A percentile compares a stretch with the other conserved stretches of the same genome.
Conservation (phyloP, 2,113 vertebrate genomes). For the Puma concolor region DNA sequence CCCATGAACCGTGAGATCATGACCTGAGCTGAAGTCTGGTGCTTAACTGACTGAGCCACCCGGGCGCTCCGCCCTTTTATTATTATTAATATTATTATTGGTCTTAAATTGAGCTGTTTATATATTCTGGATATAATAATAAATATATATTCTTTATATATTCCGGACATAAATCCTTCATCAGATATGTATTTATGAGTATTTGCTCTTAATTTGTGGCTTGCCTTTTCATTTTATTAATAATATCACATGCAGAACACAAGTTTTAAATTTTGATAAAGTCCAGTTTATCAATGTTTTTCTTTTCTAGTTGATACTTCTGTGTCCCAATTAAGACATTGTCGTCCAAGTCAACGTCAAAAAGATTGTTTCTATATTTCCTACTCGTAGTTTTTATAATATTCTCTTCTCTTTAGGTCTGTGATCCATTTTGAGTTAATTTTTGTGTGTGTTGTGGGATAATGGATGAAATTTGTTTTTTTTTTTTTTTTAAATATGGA, state of each 20-base stretch:
- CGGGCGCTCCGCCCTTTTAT: no score
- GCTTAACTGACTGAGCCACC: no score
- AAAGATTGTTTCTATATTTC: neutral
- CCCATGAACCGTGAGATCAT: no score
- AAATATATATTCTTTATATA: neutral
- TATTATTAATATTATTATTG: neutral
- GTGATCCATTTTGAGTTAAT: neutral
- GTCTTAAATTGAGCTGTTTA: neutral
- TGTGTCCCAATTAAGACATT: neutral
- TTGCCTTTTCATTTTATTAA: constrained; percentile 1
- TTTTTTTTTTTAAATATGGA: neutral
- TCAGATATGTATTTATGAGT: neutral
- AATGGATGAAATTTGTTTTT: neutral
- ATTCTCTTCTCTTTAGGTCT: neutral
- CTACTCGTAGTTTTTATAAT: neutral
- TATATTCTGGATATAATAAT: neutral
- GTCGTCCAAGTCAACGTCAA: neutral
- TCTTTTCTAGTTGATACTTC: neutral
- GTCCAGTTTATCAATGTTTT: neutral
- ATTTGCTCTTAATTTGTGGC: neutral
- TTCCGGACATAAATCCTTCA: neutral
- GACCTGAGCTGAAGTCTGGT: no score
- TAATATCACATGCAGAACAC: neutral
- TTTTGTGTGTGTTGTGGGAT: neutral
- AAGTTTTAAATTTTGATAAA: neutral